Conservation (phyloP, 2,113 vertebrate species). For the Ia io region DNA sequence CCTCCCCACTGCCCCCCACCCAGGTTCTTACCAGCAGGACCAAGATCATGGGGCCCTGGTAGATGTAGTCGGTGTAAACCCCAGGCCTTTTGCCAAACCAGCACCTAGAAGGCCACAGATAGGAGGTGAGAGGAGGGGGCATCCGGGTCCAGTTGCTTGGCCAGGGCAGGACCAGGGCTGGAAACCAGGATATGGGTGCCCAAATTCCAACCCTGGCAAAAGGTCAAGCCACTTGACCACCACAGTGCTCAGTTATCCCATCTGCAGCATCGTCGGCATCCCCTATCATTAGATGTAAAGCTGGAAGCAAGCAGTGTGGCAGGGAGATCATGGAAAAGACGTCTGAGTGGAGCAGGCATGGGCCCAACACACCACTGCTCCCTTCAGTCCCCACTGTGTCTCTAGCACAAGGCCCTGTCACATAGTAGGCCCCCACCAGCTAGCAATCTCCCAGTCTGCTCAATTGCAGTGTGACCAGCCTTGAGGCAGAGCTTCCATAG, state of each 20-base stretch:
- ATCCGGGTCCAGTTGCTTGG: background rate
- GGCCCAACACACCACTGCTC: background rate
- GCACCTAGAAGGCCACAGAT: slow-evolving; percentile 86
- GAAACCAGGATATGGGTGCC: background rate
- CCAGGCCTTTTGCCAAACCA: slow-evolving; percentile 97
- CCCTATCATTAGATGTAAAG: background rate
- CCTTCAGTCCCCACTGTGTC: background rate
- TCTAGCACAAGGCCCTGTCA: background rate
- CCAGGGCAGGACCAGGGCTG: background rate
- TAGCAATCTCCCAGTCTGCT: background rate
- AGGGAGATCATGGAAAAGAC: background rate
- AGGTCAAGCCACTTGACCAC: background rate
- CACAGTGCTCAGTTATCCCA: background rate
- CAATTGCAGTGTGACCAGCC: background rate
- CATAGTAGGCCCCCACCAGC: background rate
- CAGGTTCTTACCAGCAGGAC: slow-evolving; percentile 93
- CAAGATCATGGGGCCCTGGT: slow-evolving; percentile 98
- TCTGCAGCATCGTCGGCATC: background rate
- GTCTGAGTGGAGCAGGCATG: background rate
- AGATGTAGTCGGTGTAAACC: slow-evolving; percentile 98
- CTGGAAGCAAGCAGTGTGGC: background rate
- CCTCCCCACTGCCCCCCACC: background rate
- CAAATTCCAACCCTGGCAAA: background rate
- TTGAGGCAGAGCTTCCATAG: background rate
- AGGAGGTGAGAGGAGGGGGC: accelerated